These are phyloP conservation scores for Dinoponera quadriceps DNA, from an alignment of 1,140 invertebrate species.

Conservation along the genomic window DNA sequence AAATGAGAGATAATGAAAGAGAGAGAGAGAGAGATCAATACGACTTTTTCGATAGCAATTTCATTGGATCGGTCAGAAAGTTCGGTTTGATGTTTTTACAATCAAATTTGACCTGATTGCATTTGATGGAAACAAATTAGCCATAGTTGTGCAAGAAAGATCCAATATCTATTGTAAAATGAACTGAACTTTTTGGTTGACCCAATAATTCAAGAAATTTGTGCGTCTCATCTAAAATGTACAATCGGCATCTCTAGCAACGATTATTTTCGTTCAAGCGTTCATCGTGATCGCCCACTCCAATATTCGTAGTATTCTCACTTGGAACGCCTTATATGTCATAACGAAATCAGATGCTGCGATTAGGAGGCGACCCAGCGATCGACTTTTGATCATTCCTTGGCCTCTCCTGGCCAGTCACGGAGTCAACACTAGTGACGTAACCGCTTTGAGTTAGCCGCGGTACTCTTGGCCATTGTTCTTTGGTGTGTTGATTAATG, in stretches of 20 bases:
- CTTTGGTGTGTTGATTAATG: slow-evolving; percentile 27
- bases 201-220: too few relatives aligned
- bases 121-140: too few relatives aligned
- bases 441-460: slow-evolving; percentile 33
- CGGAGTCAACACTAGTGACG: slow-evolving; percentile 35
- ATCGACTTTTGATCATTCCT: slow-evolving; percentile 36
- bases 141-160: too few relatives aligned
- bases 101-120: too few relatives aligned
- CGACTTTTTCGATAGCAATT: slow-evolving; percentile 13
- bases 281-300: neutral
- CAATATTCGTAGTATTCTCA: neutral
- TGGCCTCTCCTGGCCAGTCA: slow-evolving; percentile 24
- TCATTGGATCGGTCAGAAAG: too few relatives aligned
- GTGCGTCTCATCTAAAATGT: too few relatives aligned
- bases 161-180: too few relatives aligned
- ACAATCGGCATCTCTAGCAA: too few relatives aligned
- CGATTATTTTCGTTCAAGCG: neutral
- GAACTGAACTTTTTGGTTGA: too few relatives aligned
- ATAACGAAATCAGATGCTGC: slow-evolving; percentile 31
- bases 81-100: too few relatives aligned
- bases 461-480: slow-evolving; percentile 27
- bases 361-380: slow-evolving; percentile 36
- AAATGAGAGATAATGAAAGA: too few relatives aligned
- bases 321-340: slow-evolving; percentile 17
- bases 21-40: too few relatives aligned